phyloP scores from a whole-genome alignment of 1,140 invertebrate species.

The Nasonia giraulti region DNA sequence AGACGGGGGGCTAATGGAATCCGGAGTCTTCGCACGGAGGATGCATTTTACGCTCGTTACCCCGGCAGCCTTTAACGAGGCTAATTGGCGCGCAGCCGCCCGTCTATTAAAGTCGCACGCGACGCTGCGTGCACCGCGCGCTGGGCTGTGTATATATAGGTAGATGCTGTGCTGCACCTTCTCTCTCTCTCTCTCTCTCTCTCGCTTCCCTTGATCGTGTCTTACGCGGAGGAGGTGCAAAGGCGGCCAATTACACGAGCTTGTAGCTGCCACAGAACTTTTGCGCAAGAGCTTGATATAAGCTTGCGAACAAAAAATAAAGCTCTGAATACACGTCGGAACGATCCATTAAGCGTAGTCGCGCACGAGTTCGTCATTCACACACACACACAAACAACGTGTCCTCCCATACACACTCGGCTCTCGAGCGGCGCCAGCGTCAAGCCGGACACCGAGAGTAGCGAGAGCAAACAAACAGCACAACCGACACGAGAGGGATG shows the following conservation, averaged over 20 bases:
- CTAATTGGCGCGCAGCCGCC: constrained; percentile 37
- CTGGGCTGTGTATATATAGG: too few relatives aligned
- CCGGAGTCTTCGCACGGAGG: background rate
- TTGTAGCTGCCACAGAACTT: background rate
- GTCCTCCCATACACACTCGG: too few relatives aligned
- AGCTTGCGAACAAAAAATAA: too few relatives aligned
- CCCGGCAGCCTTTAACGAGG: constrained; percentile 32
- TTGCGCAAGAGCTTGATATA: background rate
- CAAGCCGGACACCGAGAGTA: background rate
- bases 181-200: too few relatives aligned
- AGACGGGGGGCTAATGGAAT: constrained; percentile 28
- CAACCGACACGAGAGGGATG: background rate
- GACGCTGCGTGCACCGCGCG: background rate
- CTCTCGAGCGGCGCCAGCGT: background rate
- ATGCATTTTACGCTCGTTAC: constrained; percentile 43
- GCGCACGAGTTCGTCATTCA: too few relatives aligned
- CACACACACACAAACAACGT: too few relatives aligned
- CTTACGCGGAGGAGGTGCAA: constrained; percentile 9
- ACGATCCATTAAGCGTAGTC: too few relatives aligned
- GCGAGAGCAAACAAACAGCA: background rate
- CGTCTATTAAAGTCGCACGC: constrained; percentile 23
- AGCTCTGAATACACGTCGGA: too few relatives aligned
- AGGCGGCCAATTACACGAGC: background rate
- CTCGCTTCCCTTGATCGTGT: background rate
- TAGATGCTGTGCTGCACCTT: too few relatives aligned